Base-by-base conservation (phyloP, 1,140 invertebrate species). In the Drosophila bipectinata region DNA sequence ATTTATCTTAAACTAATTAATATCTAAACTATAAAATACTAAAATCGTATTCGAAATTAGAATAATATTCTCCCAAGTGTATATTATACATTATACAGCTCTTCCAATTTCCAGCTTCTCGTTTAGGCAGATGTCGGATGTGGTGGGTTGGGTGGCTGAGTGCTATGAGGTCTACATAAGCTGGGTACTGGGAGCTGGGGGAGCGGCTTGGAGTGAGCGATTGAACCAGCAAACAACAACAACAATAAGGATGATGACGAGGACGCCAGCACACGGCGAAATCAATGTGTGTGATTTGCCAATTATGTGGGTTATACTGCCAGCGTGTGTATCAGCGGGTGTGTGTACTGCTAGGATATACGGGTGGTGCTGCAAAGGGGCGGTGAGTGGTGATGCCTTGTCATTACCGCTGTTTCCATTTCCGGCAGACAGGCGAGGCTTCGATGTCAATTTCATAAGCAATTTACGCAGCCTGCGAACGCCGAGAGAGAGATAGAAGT, bases 281-380 rank as follows among this genome's bases (percentile, higher is more conserved):
- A 85, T 85, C 82, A 85, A 85, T 85, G 82, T 87, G 81, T 84
- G 82, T 82, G 82, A 85, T 85, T 85, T 85, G 82, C 82, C 82
- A 85, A 85, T 85, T 87, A 85, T 85, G 82, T 85, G 82, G 82
- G 82, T 64, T 72, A 83, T 74, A 78, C 71, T 74, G 52, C 47
- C 47, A 56, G n/a, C 59, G 30, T 61, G 63, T 48, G n/a, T 54
- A 6, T 14, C 34, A 3, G 1, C 3, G 24, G 8, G 3, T 24
- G 8, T 37, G 28, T 12, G 26, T 48, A 21, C 4, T 37, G 10
- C 34, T 21, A 12, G 54, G 21, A 21, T 21, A 21, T 21, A 21
- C 0, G 44, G 44, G 54, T 14, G 44, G 26, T 14, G 41, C 39
- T 56, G 28, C 39, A 39, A 21, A 2, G 8, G 8, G 44, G 44